Evolutionary conservation across 1,140 invertebrate genomes (phyloP), one percentile per base, ranked within the genome.

Genomic region (Hypsibius dujardini): DNA sequence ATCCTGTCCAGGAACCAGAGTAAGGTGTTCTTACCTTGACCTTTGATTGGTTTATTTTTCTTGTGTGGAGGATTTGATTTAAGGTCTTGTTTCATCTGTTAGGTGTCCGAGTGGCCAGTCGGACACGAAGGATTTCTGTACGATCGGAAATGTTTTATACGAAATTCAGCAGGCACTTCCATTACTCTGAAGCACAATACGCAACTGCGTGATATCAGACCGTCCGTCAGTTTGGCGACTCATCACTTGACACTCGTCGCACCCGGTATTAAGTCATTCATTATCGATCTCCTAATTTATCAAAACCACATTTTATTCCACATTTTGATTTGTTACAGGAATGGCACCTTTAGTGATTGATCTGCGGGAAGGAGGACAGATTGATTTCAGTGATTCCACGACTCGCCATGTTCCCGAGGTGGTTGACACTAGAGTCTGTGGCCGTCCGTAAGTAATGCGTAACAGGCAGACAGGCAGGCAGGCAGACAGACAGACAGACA

Each of bases 141-240:
- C 79, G 94, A 97, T 79, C 83, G 93, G 75, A 84, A 89, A 76
- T 96, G 91, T 91, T 90, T 95, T 87, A 87, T 97, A 72, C 82
- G 92, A 1, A 88, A 86, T 74, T 79, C 82, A 15, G 82, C 84
- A 76, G 91, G 91, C 45, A 84, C 87, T 59, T 87, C 87, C 72
- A 77, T 96, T 15, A 94, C 90, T 46, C 92, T 95, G 79, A 95
- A 96, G 78, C 84, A 87, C 70, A 85, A 87, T 75, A 84, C 28
- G 28, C 28, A 28, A 28, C 28, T 28, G 28, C 28, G 28, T 28
- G 28, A 28, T 28, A 28, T 28, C n/a, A 82, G 80, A 75, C 91
- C 93, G 1, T 76, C 79, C 7, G 84, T 93, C 73, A 82, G 89
- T 80, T 77, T 87, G 46, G 76, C 84, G 62, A 78, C 78, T 1